Evolutionary conservation across 2,797 vertebrate genomes (phyloP), one percentile per base, ranked within the genome.

Genomic region (Anguilla pacifica): DNA sequence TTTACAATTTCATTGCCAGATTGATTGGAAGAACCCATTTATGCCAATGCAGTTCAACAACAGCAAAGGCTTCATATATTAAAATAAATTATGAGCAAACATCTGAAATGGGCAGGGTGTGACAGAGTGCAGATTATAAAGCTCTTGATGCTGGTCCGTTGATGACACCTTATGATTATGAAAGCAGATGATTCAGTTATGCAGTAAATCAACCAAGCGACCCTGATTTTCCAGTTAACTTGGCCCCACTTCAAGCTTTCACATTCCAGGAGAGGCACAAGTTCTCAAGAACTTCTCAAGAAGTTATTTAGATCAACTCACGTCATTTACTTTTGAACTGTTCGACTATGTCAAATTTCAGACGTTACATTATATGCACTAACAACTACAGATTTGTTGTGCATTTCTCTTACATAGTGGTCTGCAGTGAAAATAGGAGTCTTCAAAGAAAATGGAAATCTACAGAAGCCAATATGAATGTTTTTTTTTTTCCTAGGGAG

Each of bases 121-220:
- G n/a, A 82, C 43, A n/a, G 46, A 51, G 49, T 15, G 25, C 28
- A 61, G n/a, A 84, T 13, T 28, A 9, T 3, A 31, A 59, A 84
- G 31, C 53, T 57, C 53, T 53, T 39, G 31, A 84, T 39, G 17
- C 10, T 31, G 83, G 55, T 59, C 79, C n/a, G 43, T 82, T 25
- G 79, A 51, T 49, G 79, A 49, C 43, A 46, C 74, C 74, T 79
- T 39, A 82, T 25, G 79, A 46, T 25, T 82, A 82, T 82, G 79
- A 84, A 84, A 59, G 83, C 55, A 22, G 59, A 43, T 39, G 84
- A 64, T 64, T 61, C 84, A 59, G 35, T 43, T 31, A 67, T 43
- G 57, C 84, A 39, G 84, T 46, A 19, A 39, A 25, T 39, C 31
- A 43, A 59, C n/a, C 19, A 61, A 85, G 51, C 53, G 22, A 31